Percentiles rank a stretch among this genome's conserved stretches.
Evolutionary conservation across 2,888 invertebrate species (phyloP).

Genomic region (Odontothrips loti): DNA sequence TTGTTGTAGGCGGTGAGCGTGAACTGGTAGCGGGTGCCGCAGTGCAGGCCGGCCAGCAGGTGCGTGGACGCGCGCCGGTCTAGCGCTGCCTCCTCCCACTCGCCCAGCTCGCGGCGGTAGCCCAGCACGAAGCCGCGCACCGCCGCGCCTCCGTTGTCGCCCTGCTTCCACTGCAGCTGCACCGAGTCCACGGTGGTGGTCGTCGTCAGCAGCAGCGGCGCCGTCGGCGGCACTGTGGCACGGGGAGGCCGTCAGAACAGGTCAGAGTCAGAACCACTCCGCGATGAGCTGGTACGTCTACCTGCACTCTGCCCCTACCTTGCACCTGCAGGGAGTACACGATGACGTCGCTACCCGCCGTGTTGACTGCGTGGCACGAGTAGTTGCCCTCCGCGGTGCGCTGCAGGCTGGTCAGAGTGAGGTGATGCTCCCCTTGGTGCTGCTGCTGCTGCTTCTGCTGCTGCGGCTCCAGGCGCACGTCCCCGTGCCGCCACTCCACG

Average conservation of each 20-base stretch:
- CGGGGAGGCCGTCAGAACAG: slow-evolving; percentile 36
- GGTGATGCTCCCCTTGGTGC: slow-evolving; percentile 51
- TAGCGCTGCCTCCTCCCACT: slow-evolving; percentile 54
- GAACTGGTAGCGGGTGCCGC: slow-evolving; percentile 48
- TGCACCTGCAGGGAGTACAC: slow-evolving; percentile 53
- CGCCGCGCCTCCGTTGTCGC: slow-evolving; percentile 54
- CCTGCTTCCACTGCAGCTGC: slow-evolving; percentile 54
- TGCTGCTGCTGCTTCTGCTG: slow-evolving; percentile 52
- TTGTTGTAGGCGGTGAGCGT: slow-evolving; percentile 47
- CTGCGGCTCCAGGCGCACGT: slow-evolving; percentile 40
- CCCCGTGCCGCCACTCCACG: slow-evolving; percentile 52
- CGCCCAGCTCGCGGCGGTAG: slow-evolving; percentile 52
- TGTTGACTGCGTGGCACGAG: slow-evolving; percentile 53
- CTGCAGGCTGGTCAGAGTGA: slow-evolving; percentile 51
- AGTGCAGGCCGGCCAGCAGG: slow-evolving; percentile 45
- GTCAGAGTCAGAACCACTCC: too few relatives aligned
- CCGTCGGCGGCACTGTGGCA: slow-evolving; percentile 55
- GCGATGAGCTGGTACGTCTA: too few relatives aligned
- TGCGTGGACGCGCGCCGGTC: slow-evolving; percentile 48
- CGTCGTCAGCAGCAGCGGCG: slow-evolving; percentile 51
- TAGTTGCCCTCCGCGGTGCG: slow-evolving; percentile 55
- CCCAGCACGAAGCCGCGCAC: slow-evolving; percentile 53
- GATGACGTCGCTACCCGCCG: slow-evolving; percentile 52
- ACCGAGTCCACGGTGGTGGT: slow-evolving; percentile 53
- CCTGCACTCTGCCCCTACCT: slow-evolving; percentile 48